Evolutionary conservation across 2,888 invertebrate genomes (phyloP).

Genomic region (Dynastes maya): DNA sequence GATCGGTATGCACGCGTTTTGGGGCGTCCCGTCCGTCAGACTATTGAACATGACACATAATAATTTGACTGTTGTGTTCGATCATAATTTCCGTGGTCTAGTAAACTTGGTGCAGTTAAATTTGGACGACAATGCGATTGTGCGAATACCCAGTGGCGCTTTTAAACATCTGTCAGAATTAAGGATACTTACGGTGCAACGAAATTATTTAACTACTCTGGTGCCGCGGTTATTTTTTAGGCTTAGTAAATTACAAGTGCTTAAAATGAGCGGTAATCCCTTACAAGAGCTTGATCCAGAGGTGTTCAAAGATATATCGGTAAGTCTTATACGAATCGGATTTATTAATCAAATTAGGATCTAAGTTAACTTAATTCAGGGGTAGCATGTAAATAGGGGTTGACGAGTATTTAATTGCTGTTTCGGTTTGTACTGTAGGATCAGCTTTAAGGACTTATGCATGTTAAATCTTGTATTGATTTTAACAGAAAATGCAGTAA

Average conservation of each 20-base stretch:
- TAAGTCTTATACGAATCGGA: slow-evolving; percentile 64
- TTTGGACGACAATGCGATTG: slow-evolving; percentile 83
- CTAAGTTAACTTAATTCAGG: neutral
- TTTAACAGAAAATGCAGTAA: too few relatives aligned
- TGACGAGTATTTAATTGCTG: too few relatives aligned
- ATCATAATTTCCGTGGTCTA: slow-evolving; percentile 85
- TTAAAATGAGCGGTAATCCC: slow-evolving; percentile 85
- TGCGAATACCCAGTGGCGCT: slow-evolving; percentile 82
- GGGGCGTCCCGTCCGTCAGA: slow-evolving; percentile 78
- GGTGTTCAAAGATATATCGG: slow-evolving; percentile 82
- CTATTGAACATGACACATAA: slow-evolving; percentile 82
- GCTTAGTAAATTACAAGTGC: slow-evolving; percentile 79
- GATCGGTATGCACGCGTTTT: slow-evolving; percentile 86
- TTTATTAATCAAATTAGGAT: slow-evolving; percentile 1
- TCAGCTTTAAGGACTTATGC: too few relatives aligned
- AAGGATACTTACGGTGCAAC: slow-evolving; percentile 77
- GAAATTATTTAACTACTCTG: slow-evolving; percentile 79
- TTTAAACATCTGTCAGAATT: slow-evolving; percentile 83
- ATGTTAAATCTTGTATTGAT: too few relatives aligned
- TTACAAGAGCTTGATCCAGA: slow-evolving; percentile 83
- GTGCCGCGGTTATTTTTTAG: slow-evolving; percentile 83
- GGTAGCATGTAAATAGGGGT: neutral
- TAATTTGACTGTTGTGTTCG: slow-evolving; percentile 79
- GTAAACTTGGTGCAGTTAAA: slow-evolving; percentile 81
- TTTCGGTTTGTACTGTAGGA: too few relatives aligned